Conservation (phyloP, 2,888 invertebrate species). For the Biston stratarius region DNA sequence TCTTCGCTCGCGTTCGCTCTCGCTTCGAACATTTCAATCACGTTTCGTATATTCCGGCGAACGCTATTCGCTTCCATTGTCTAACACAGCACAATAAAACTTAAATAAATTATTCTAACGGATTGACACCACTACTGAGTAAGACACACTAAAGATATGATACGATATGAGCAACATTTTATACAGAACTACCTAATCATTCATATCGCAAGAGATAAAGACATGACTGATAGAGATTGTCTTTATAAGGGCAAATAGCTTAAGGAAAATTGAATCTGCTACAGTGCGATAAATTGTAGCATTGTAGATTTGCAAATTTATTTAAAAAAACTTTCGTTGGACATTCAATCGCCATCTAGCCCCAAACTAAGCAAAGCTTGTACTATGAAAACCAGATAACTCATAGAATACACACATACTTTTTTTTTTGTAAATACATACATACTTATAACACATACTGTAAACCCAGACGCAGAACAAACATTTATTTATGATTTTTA, state of each 20-base stretch:
- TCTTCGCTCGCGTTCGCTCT: slow-evolving; percentile 54
- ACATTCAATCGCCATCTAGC: no score
- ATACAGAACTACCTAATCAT: slow-evolving; percentile 52
- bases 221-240: slow-evolving; percentile 31
- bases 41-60: slow-evolving; percentile 64
- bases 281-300: slow-evolving; percentile 10
- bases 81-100: slow-evolving; percentile 17
- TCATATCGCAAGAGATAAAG: slow-evolving; percentile 55
- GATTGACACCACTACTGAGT: slow-evolving; percentile 30
- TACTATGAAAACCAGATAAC: no score
- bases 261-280: slow-evolving; percentile 33
- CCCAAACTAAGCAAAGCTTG: no score
- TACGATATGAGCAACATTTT: slow-evolving; percentile 61
- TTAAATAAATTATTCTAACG: slow-evolving; percentile 6
- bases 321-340: no score
- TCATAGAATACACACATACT: no score
- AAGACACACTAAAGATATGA: slow-evolving; percentile 61
- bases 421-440: no score
- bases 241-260: slow-evolving; percentile 31
- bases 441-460: no score
- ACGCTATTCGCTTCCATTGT: slow-evolving; percentile 59
- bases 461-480: no score
- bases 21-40: slow-evolving; percentile 78
- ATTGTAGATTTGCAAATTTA: no score
- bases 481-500: no score